Conservation (phyloP, 2,113 vertebrate species). For the Lontra canadensis region DNA sequence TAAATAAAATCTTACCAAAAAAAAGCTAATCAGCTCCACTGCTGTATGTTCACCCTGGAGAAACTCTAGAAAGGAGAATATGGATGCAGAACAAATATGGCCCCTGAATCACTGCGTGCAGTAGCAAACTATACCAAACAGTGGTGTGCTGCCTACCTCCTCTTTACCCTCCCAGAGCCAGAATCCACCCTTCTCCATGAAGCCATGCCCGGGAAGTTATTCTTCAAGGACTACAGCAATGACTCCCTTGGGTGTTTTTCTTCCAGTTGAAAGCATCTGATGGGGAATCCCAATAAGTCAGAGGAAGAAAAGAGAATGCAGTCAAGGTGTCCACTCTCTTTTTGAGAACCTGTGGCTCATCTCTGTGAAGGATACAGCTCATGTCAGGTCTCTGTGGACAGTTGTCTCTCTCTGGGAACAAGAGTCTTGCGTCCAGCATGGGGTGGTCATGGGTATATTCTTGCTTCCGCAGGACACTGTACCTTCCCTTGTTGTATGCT, state of each 20-base stretch:
- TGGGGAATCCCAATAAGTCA: neutral
- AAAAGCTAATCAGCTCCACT: neutral
- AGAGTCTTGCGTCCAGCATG: neutral
- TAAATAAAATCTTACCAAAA: too few species aligned
- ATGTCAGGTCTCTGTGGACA: neutral
- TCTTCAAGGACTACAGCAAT: neutral
- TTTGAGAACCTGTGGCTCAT: neutral
- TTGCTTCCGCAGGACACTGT: too few species aligned
- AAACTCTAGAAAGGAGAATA: neutral
- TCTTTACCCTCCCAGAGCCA: neutral
- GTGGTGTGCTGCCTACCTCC: accelerated
- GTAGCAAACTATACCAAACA: neutral
- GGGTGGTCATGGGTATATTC: neutral
- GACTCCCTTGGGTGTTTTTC: neutral
- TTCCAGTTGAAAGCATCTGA: neutral
- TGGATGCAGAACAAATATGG: neutral
- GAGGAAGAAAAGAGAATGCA: neutral
- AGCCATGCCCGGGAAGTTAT: neutral
- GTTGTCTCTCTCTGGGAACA: neutral
- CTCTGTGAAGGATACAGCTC: neutral
- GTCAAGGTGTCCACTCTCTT: neutral
- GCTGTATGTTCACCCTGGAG: neutral
- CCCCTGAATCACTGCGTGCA: too few species aligned
- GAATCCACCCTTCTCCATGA: neutral
- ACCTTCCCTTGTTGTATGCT: neutral